Base-by-base conservation (phyloP, 2,113 vertebrate genomes). In the Tupaia chinensis region DNA sequence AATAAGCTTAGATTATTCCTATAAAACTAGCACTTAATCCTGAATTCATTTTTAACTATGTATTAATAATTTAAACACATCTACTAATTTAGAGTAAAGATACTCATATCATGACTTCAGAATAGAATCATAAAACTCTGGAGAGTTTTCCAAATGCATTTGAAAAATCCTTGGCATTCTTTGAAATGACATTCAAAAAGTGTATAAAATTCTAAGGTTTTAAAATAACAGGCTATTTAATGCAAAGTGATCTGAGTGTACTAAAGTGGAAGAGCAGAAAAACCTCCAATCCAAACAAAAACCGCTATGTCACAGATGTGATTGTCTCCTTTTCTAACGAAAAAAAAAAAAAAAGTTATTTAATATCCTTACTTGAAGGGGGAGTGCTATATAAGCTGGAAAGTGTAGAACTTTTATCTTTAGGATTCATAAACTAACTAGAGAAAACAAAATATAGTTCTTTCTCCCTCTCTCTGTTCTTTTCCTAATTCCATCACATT, bases 171-270 rank as follows among this genome's bases (percentile, higher is more conserved):
- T 19, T 4, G 14, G 2, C 13, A 77, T 44, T 82, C 8, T 83
- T n/a, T 77, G 29, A 70, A 89, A 54, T 89, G n/a, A 89, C n/a
- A n/a, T 89, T 93, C 56, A 84, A 84, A 72, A 19, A 27, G 14
- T 66, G 17, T 61, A 88, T 69, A 82, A 82, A 66, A 17, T 3
- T 84, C 69, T 44, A 29, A 58, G 29, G 25, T 6, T 58, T 5
- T 4, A 88, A 88, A 83, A 82, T 27, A 58, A 74, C 19, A 68
- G 10, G 53, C 20, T 83, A 74, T 23, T 81, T 65, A 54, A 74
- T 22, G 34, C 56, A 65, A 25, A 72, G 19, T 65, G 12, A 70
- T 87, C 11, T 34, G 19, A 44, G 6, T 58, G 6, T 29, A 65
- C 13, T 7, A 34, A 87, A 86, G 27, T 34, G 17, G 2, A 66